A percentile compares a stretch with the other conserved stretches of the same genome.
Evolutionary conservation across 1,140 invertebrate genomes (phyloP).

Genomic region (Chymomyza costata): DNA sequence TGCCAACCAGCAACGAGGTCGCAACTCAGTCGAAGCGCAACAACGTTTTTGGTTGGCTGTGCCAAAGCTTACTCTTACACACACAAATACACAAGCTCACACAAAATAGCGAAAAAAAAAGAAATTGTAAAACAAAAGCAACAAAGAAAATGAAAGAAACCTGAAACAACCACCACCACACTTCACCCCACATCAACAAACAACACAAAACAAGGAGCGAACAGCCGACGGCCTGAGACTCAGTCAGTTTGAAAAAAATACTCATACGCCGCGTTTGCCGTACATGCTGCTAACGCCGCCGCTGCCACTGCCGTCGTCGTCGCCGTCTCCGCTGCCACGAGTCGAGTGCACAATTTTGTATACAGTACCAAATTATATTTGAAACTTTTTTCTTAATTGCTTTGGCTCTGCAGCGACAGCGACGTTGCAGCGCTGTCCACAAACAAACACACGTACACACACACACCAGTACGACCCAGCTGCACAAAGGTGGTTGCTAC

Average conservation of each 20-base stretch:
- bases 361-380: slow-evolving; percentile 75
- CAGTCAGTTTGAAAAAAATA: too few species aligned
- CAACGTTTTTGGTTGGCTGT: slow-evolving; percentile 70
- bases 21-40: slow-evolving; percentile 42
- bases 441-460: slow-evolving; percentile 30
- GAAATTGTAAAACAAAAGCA: slow-evolving; percentile 71
- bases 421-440: slow-evolving; percentile 8
- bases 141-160: slow-evolving; percentile 73
- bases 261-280: slow-evolving; percentile 27
- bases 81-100: slow-evolving; percentile 16
- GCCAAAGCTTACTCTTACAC: slow-evolving; percentile 36
- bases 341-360: slow-evolving; percentile 74
- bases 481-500: slow-evolving; percentile 66
- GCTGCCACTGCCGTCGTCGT: slow-evolving; percentile 7
- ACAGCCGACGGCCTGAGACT: too few species aligned
- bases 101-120: slow-evolving; percentile 22
- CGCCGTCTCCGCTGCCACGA: slow-evolving; percentile 19
- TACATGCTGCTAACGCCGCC: slow-evolving; percentile 30
- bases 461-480: slow-evolving; percentile 18
- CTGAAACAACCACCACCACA: slow-evolving; percentile 58
- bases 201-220: slow-evolving; percentile 3
- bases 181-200: slow-evolving; percentile 12
- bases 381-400: slow-evolving; percentile 75
- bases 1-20: slow-evolving; percentile 68
- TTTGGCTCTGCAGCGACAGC: slow-evolving; percentile 5